Evolutionary conservation across 2,797 vertebrate species (phyloP).

Genomic region (Acanthis flammea): DNA sequence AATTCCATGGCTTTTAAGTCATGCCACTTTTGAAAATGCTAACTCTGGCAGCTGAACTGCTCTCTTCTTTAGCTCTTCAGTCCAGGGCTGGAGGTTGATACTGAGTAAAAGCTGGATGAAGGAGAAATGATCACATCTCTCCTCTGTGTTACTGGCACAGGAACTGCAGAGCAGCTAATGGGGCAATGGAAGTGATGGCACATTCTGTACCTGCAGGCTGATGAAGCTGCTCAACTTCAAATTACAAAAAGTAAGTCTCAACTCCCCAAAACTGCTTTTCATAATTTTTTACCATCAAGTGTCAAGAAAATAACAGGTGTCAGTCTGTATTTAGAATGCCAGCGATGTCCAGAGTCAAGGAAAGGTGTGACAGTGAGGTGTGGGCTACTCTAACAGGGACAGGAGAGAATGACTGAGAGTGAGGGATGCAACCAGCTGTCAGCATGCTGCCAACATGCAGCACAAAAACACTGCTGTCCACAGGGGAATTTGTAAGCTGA

Average conservation of each 20-base stretch:
- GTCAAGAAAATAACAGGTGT: neutral
- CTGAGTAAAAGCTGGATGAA: neutral
- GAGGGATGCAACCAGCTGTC: neutral
- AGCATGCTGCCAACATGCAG: neutral
- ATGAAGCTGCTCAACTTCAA: neutral
- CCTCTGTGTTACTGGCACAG: too few species aligned
- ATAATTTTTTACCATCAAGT: neutral
- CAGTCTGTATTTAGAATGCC: neutral
- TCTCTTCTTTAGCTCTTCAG: neutral
- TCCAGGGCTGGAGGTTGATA: neutral
- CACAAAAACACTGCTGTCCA: neutral
- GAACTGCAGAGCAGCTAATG: neutral
- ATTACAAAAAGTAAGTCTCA: neutral
- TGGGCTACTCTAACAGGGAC: neutral
- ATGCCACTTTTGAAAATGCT: neutral
- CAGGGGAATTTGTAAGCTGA: neutral
- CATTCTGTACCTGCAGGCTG: fast-evolving
- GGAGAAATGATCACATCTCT: neutral
- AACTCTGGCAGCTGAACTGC: neutral
- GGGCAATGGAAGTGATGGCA: neutral
- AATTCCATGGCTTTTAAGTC: neutral
- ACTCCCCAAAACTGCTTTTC: neutral
- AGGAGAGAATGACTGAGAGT: fast-evolving
- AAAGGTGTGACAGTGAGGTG: neutral
- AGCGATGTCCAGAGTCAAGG: neutral